Evolutionary conservation across 1,140 invertebrate species (phyloP), one percentile per base, ranked within the genome.

Genomic region (Limonius californicus): DNA sequence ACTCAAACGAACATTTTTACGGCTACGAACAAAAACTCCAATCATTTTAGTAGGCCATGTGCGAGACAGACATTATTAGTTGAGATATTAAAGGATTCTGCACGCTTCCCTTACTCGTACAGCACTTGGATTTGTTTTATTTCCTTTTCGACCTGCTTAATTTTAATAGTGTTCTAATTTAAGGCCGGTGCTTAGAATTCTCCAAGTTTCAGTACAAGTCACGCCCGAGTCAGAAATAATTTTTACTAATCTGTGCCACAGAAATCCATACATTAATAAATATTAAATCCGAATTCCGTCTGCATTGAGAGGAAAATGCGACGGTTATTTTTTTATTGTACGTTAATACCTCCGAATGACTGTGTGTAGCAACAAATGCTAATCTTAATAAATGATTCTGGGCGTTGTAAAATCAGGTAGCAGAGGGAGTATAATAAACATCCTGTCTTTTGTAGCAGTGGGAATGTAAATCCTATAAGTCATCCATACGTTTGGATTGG

Each of bases 311-410:
- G 14, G 15, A 27, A 55, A n/a, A 27, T 55, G n/a, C 20, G 11
- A 16, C 20, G 15, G 1, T 19, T 4, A 63, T 64, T 63, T 61
- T 57, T 67, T 64, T 61, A 57, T 66, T 59, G 27, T 61, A 61
- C 55, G 61, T 54, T 68, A 65, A 65, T 65, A 56, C 63, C 54
- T 59, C 57, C 56, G 60, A 59, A 62, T 59, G 56, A 59, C 65
- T 59, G 50, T 50, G 58, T 63, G 57, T 63, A 66, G 63, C 63
- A 66, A 57, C 61, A 68, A 68, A 68, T 66, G 61, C 65, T 68
- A 68, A 68, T 68, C 67, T 68, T 68, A 68, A 68, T 68, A 68
- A 68, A 68, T 68, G 67, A 68, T 68, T 59, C 59, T 55, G 55
- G 27, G 32, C 62, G 64, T 68, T 63, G 57, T 65, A 68, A 68